Conservation (phyloP, 2,113 vertebrate genomes). For the Dasypus novemcinctus region DNA sequence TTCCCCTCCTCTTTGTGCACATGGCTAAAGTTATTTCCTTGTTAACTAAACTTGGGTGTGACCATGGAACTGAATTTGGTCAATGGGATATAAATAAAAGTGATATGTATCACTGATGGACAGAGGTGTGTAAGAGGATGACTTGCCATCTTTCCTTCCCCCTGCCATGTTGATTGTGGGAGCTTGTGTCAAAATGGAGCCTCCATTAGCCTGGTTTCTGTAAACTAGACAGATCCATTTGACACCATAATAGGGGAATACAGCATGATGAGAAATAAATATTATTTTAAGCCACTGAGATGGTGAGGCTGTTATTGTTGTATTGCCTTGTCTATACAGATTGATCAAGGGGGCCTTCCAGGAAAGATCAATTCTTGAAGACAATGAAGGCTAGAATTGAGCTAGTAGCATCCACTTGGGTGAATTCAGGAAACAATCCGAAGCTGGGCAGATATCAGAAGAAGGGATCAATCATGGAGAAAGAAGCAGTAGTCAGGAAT, state of each 20-base stretch:
- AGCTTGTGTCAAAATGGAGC: not conserved
- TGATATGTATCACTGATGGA: not conserved
- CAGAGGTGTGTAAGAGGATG: not conserved
- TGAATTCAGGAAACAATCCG: not conserved
- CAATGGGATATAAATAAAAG: not conserved
- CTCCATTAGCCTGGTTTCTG: not conserved
- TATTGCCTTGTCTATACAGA: not conserved
- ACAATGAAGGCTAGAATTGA: not conserved
- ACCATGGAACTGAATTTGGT: not conserved
- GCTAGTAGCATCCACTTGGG: not conserved
- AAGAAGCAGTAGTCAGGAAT: not conserved
- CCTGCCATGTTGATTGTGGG: not conserved
- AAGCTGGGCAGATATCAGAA: not conserved
- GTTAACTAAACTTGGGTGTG: not conserved
- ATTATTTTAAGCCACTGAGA: not conserved
- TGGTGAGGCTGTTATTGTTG: not conserved
- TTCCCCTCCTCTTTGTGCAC: not conserved
- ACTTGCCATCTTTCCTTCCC: not conserved
- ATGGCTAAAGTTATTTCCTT: not conserved
- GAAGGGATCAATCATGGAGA: not conserved
- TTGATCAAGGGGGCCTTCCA: not conserved
- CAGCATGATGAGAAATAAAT: not conserved
- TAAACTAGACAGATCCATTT: not conserved
- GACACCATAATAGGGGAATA: not conserved
- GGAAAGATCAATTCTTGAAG: constrained; percentile 39